phyloP scores from a whole-genome alignment of 2,888 invertebrate species.

The Troides aeacus region DNA sequence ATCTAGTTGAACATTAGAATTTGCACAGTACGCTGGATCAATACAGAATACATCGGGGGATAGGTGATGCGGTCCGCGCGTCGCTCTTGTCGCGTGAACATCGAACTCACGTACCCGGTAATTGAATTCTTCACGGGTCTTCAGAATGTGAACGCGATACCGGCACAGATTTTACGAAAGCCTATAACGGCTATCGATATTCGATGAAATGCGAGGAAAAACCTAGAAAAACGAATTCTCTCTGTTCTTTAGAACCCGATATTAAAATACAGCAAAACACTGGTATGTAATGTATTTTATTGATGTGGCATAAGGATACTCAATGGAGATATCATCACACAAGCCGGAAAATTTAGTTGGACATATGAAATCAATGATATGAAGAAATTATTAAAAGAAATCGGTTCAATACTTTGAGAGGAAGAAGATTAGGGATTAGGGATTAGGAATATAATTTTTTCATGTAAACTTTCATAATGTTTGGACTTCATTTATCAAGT shows the following conservation, averaged over 20 bases:
- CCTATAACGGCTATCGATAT: background rate
- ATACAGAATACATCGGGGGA: background rate
- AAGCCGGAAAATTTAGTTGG: too few relatives aligned
- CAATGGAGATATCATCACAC: too few relatives aligned
- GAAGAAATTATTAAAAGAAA: too few relatives aligned
- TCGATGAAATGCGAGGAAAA: background rate
- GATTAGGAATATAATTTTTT: too few relatives aligned
- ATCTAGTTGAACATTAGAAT: background rate
- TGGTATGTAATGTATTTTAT: too few relatives aligned
- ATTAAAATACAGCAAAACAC: too few relatives aligned
- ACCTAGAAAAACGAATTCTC: background rate
- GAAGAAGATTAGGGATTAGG: too few relatives aligned
- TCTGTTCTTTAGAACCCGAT: background rate
- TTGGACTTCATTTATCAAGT: too few relatives aligned
- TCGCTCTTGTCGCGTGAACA: background rate
- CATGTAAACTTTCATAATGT: too few relatives aligned
- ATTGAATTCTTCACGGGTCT: constrained; percentile 19
- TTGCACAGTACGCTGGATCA: background rate
- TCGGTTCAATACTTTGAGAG: too few relatives aligned
- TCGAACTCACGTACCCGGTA: constrained; percentile 14
- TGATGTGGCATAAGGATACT: too few relatives aligned
- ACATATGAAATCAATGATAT: too few relatives aligned
- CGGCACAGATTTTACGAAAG: constrained; percentile 14
- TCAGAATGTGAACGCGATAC: constrained; percentile 4
- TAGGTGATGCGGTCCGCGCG: background rate